phyloP scores from a whole-genome alignment of 2,888 invertebrate species.

The Acrocera orbiculus region DNA sequence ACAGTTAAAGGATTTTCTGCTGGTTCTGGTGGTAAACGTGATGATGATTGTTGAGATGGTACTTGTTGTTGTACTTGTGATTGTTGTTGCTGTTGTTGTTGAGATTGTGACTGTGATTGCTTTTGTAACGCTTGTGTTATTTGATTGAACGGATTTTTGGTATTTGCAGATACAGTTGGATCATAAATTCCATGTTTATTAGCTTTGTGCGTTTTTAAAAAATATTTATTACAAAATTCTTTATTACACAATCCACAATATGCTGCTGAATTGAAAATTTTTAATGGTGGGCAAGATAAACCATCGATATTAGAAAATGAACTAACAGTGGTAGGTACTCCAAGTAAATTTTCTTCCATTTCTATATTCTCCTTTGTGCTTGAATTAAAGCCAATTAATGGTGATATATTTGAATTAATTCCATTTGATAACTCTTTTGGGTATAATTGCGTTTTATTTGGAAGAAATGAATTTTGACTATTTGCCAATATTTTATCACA shows the following conservation, averaged over 20 bases:
- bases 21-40: constrained; percentile 17
- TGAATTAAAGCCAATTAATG: constrained; percentile 8
- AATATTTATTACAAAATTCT: constrained; percentile 97
- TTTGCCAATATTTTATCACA: too few relatives aligned
- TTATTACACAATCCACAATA: constrained; percentile 96
- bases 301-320: constrained; percentile 25
- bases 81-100: constrained; percentile 13
- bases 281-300: constrained; percentile 38
- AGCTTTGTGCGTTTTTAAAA: constrained; percentile 92
- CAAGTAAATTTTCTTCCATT: too few relatives aligned
- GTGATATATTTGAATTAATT: too few relatives aligned
- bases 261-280: constrained; percentile 92
- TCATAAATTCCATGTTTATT: constrained; percentile 92
- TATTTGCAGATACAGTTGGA: constrained; percentile 18
- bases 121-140: constrained; percentile 20
- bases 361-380: constrained; percentile 21
- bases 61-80: constrained; percentile 12
- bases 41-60: constrained; percentile 9
- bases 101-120: constrained; percentile 20
- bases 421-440: too few relatives aligned
- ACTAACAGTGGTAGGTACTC: constrained; percentile 18
- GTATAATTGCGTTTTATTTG: too few relatives aligned
- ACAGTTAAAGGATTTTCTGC: too few relatives aligned
- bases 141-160: constrained; percentile 14
- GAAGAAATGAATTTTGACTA: too few relatives aligned